These are phyloP conservation scores for Montipora capitata DNA, from an alignment of 92 coral and sea anemone species.

Conservation along the genomic window DNA sequence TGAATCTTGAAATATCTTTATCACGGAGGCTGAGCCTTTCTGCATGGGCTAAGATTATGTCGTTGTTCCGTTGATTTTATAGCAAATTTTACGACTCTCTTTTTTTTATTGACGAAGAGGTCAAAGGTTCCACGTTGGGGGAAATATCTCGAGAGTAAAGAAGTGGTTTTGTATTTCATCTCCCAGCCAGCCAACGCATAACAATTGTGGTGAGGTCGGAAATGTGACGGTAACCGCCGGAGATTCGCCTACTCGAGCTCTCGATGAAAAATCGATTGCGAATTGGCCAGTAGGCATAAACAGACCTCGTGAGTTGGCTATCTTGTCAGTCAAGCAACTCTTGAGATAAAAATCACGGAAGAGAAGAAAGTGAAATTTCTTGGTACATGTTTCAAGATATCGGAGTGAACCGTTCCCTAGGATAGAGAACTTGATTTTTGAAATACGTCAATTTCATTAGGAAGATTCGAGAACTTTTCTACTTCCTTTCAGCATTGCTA, in stretches of 20 bases:
- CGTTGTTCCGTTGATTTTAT: not conserved
- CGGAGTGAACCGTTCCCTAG: not conserved
- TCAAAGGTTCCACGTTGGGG: not conserved
- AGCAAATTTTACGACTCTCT: constrained; percentile 11
- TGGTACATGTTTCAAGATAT: too few species aligned
- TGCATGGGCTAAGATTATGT: not conserved
- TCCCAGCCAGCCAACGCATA: not conserved
- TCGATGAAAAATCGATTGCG: constrained; percentile 10
- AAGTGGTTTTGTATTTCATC: not conserved
- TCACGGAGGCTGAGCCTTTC: too few species aligned
- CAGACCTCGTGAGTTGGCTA: too few species aligned
- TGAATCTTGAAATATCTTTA: not conserved
- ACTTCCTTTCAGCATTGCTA: not conserved
- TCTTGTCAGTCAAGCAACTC: too few species aligned
- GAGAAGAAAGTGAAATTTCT: too few species aligned
- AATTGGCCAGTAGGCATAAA: too few species aligned
- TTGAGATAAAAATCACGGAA: not conserved
- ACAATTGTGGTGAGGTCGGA: constrained; percentile 52
- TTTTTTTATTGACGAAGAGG: constrained; percentile 16
- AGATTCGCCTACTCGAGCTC: not conserved
- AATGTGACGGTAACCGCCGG: constrained; percentile 35
- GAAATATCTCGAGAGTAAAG: not conserved
- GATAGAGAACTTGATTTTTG: not conserved
- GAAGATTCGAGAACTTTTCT: not conserved
- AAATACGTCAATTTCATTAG: not conserved